Base-by-base conservation (phyloP, 2,113 vertebrate genomes). In the Pithys albifrons region DNA sequence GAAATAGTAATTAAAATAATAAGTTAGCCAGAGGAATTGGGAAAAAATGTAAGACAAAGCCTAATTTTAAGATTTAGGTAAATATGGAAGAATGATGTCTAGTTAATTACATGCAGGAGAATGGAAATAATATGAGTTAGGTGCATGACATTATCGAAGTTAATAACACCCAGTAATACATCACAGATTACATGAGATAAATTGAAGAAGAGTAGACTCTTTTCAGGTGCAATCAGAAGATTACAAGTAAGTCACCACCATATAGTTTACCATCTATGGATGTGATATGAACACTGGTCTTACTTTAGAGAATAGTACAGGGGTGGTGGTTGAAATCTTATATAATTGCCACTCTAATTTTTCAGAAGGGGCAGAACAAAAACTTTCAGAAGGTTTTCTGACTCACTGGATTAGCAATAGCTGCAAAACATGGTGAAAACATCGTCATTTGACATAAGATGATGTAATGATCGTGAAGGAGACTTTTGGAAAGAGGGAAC, bases 51-150 rank as follows among this genome's bases (percentile, higher is more conserved):
- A 86, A 95, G 69, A 70, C 35, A 79, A 80, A 91, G 83, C 2
- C 27, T 71, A 93, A 89, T 91, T 88, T 92, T 84, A 95, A 94
- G 85, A 95, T 90, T 43, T 90, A 83, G 49, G 78, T 64, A 93
- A 95, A 96, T 43, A 89, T 2, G 4, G 75, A 64, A 85, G 79
- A 94, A 89, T 88, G 49, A 95, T 71, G 25, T 92, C 65, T 91
- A 57, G 72, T 91, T 97, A 96, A 96, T 96, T 92, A 93, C 51
- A 75, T 78, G 73, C 28, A 81, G 52, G 22, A 92, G 57, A 74
- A 89, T 6, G 51, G 88, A 78, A 95, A 62, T 85, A 74, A 84
- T 86, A 84, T 33, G 69, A 94, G 72, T 41, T 35, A 78, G 72
- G 39, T 74, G 54, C 39, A 71, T 27, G 39, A 27, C 27, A 84